A percentile compares a stretch with the other conserved stretches of the same genome.
Evolutionary conservation across 2,888 invertebrate species (phyloP).

Genomic region (Rugalucina vietnamica): DNA sequence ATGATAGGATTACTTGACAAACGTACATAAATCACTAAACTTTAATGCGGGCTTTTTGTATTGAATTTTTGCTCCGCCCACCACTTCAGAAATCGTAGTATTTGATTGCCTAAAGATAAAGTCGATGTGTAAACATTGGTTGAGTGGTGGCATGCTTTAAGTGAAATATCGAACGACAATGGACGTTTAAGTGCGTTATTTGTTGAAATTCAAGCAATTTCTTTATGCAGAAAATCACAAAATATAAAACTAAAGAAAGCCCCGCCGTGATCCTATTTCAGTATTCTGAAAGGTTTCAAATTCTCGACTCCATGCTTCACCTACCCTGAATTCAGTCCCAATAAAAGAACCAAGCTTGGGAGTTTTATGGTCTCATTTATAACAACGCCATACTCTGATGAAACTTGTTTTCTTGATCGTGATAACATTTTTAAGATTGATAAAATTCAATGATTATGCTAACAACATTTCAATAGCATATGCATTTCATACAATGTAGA

Average conservation of each 20-base stretch:
- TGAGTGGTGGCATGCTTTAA: background rate
- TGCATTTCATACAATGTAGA: no score
- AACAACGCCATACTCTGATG: no score
- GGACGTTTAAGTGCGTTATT: background rate
- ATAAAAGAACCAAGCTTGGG: background rate
- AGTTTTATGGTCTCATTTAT: no score
- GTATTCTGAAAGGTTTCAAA: background rate
- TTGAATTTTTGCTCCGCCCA: constrained; percentile 36
- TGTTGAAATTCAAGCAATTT: background rate
- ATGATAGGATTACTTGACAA: constrained; percentile 48
- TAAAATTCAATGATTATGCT: no score
- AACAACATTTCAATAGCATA: no score
- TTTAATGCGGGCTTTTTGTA: constrained; percentile 27
- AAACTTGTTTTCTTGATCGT: no score
- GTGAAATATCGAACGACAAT: background rate
- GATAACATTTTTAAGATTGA: no score
- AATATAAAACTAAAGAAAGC: no score
- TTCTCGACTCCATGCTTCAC: background rate
- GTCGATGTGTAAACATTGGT: constrained; percentile 1
- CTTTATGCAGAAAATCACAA: background rate
- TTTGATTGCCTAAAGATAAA: constrained; percentile 7
- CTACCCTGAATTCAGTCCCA: background rate
- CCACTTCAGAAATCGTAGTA: background rate
- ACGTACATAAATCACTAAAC: constrained; percentile 45
- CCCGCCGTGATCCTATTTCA: background rate